phyloP scores from a whole-genome alignment of 30 jellyfish, hydroid and myxozoan species.

The Chrysaora quinquecirrha region DNA sequence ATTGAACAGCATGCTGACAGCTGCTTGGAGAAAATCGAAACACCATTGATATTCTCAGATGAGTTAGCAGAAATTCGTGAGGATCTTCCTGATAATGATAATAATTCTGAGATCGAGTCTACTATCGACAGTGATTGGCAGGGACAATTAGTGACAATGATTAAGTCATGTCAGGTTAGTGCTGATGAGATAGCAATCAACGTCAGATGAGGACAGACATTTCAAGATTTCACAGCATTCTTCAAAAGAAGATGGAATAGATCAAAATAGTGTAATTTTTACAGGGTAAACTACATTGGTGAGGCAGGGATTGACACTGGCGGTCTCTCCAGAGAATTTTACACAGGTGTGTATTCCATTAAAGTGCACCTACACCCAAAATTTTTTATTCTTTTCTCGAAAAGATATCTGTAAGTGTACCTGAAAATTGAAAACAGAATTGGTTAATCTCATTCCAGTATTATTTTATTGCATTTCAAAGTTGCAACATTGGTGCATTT shows the following conservation, averaged over 20 bases:
- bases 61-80: neutral
- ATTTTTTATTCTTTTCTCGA: too few species aligned
- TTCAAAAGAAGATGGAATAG: conserved; percentile 4
- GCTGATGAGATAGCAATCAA: neutral
- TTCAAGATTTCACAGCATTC: neutral
- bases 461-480: too few species aligned
- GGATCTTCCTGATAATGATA: too few species aligned
- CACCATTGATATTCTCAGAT: neutral
- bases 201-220: neutral
- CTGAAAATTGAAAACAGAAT: too few species aligned
- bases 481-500: too few species aligned
- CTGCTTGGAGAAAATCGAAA: neutral
- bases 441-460: too few species aligned
- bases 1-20: conserved; percentile 2
- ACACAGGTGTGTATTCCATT: conserved; percentile 24
- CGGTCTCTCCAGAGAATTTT: conserved; percentile 7
- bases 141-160: neutral
- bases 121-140: too few species aligned
- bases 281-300: conserved; percentile 5
- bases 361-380: too few species aligned
- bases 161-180: neutral
- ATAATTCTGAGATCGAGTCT: too few species aligned
- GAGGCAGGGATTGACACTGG: conserved; percentile 18
- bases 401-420: too few species aligned
- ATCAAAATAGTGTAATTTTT: neutral